phyloP scores from a whole-genome alignment of 2,797 vertebrate genomes.

The Rhabdophis nuchalis region DNA sequence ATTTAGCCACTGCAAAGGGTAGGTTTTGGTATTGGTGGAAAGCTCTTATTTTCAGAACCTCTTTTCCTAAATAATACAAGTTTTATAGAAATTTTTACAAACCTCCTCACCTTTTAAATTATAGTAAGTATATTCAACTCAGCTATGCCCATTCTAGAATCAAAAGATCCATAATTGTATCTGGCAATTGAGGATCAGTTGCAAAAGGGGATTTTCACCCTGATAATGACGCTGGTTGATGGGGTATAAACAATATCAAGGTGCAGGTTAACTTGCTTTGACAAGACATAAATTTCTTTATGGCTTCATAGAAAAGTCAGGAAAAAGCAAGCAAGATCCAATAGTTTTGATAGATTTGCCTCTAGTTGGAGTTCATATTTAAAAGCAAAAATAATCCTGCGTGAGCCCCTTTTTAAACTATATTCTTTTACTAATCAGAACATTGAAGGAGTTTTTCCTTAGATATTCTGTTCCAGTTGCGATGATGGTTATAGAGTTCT shows the following conservation, averaged over 20 bases:
- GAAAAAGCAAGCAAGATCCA: neutral
- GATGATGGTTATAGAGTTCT: neutral
- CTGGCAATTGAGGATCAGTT: neutral
- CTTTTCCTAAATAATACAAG: neutral
- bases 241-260: neutral
- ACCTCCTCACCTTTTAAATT: neutral
- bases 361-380: neutral
- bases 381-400: neutral
- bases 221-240: neutral
- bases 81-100: neutral
- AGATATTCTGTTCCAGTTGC: neutral
- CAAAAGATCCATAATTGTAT: neutral
- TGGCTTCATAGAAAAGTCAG: neutral
- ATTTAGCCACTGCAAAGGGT: neutral
- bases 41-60: neutral
- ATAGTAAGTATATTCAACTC: neutral
- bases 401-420: neutral
- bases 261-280: neutral
- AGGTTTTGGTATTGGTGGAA: neutral
- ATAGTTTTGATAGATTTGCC: neutral
- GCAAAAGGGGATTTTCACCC: neutral
- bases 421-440: neutral
- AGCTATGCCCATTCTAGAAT: neutral
- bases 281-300: neutral
- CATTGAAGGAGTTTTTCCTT: neutral